A percentile compares a stretch with the other conserved stretches of the same genome.
Evolutionary conservation across 1,140 invertebrate species (phyloP).

Genomic region (Campoletis sonorensis): DNA sequence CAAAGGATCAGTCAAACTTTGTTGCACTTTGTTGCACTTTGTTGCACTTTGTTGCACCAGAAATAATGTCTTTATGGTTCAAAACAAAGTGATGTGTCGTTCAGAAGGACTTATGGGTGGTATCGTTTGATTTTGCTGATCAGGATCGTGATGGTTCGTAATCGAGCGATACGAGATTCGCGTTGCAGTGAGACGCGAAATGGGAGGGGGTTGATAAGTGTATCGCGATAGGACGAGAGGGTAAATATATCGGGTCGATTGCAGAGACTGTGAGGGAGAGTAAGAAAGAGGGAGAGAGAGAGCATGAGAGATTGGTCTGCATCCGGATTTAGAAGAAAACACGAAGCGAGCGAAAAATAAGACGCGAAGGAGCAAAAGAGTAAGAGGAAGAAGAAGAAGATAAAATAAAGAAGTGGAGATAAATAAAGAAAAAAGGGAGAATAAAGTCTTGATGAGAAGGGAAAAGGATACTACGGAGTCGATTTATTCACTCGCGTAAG

Average conservation of each 20-base stretch:
- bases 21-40: too few relatives aligned
- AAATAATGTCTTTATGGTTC: background rate
- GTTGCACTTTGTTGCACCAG: background rate
- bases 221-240: background rate
- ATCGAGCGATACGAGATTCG: conserved; percentile 32
- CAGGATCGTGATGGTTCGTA: conserved; percentile 35
- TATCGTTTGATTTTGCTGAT: conserved; percentile 29
- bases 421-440: too few relatives aligned
- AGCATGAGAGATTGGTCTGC: background rate
- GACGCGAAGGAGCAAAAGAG: conserved; percentile 37
- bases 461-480: conserved; percentile 47
- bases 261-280: too few relatives aligned
- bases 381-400: too few relatives aligned
- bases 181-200: background rate
- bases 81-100: background rate
- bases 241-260: conserved; percentile 34
- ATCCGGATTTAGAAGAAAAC: conserved; percentile 39
- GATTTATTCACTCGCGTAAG: conserved; percentile 66
- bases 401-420: background rate
- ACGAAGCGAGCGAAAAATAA: conserved; percentile 32
- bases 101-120: conserved; percentile 22
- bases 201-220: background rate
- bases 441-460: conserved; percentile 19
- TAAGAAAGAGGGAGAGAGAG: background rate
- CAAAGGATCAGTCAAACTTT: background rate